phyloP scores from a whole-genome alignment of 2,888 invertebrate genomes.

The Caenorhabditis sp. region DNA sequence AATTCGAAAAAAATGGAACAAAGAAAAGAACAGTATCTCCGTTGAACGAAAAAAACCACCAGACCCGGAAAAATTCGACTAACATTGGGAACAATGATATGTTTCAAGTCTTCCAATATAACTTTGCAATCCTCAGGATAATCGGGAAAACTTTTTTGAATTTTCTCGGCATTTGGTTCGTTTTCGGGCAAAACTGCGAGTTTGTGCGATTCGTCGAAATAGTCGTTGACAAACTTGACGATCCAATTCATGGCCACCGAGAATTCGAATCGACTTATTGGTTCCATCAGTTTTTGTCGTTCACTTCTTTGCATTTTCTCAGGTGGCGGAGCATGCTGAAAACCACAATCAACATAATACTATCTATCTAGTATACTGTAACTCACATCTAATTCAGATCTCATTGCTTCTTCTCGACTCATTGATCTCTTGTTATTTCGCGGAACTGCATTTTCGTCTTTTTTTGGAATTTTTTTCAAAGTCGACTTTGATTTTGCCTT shows the following conservation, averaged over 20 bases:
- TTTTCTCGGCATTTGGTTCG: slow-evolving; percentile 4
- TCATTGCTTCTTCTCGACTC: slow-evolving; percentile 15
- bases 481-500: not conserved
- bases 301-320: slow-evolving; percentile 23
- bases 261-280: slow-evolving; percentile 30
- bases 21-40: too few species aligned
- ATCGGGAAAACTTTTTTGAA: slow-evolving; percentile 13
- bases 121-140: slow-evolving; percentile 16
- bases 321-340: slow-evolving; percentile 3
- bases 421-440: not conserved
- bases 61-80: not conserved
- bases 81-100: slow-evolving; percentile 32
- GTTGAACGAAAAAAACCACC: not conserved
- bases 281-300: slow-evolving; percentile 34
- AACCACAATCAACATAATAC: not conserved
- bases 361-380: not conserved
- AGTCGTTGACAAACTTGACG: slow-evolving; percentile 33
- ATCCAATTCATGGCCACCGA: slow-evolving; percentile 16
- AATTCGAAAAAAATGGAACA: too few species aligned
- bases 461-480: not conserved
- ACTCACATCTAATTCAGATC: slow-evolving; percentile 16
- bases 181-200: slow-evolving; percentile 34
- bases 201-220: slow-evolving; percentile 41
- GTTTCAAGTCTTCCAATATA: slow-evolving; percentile 30
- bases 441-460: not conserved